Base-by-base conservation (phyloP, 2,113 vertebrate species). In the Crotalus viridis region DNA sequence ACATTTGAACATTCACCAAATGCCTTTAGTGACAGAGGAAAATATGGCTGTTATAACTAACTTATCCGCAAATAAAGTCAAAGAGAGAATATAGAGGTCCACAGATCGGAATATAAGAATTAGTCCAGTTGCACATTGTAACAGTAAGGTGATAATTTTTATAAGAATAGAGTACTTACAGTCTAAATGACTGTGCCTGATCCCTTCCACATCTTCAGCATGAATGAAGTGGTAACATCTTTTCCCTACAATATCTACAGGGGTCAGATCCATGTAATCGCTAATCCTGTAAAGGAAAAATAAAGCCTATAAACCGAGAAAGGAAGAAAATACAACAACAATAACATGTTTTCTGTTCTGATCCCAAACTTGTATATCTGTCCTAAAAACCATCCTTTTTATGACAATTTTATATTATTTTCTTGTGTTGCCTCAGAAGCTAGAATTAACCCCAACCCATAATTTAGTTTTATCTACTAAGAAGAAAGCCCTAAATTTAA, bases 191-290 rank as follows among this genome's bases (percentile, higher is more conserved):
- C 99, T 97, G 96, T 99, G 98, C 95, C 99, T 97, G 98, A 99
- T 99, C 95, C 98, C 99, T 96, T 99, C 99, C 93, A 99, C 99
- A 81, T 99, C 99, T 96, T 99, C 99, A 0, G 99, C 99, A 22
- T 99, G 99, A 95, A 99, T 99, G 97, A 99, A 99, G 96, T 99
- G 99, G 98, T 99, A 99, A 95, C 99, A 99, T 96, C 98, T 98
- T 97, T 99, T 99, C 92, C 99, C 99, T 97, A 99, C 98, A 0
- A 99, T 98, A 98, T 99, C 99, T 96, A 98, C 98, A 39, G 99
- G 98, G 86, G 98, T 98, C 97, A 99, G 98, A 97, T 99, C 99
- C 99, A 99, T 99, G 96, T 99, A 99, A 97, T 99, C 99, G 39
- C 98, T 99, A 98, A 99, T 99, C 98, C 99, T 99, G 96, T 59